A percentile compares a stretch with the other conserved stretches of the same genome.
These are phyloP conservation scores for Plectrocnemia conspersa DNA, from an alignment of 1,140 invertebrate species.

Conservation along the genomic window DNA sequence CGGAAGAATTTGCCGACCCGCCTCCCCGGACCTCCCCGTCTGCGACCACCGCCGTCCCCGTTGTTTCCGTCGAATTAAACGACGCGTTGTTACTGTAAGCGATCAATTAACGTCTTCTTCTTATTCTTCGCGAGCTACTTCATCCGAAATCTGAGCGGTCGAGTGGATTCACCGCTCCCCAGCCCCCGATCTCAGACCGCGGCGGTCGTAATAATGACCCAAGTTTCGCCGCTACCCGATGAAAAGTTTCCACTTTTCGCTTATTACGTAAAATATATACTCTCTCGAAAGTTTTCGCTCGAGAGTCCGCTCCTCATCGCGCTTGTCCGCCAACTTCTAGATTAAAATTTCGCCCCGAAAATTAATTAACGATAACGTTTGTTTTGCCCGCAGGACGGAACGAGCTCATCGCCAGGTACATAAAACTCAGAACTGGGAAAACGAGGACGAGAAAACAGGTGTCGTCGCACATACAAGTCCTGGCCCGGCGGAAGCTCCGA, in stretches of 20 bases:
- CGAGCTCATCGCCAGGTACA: conserved; percentile 98
- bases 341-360: conserved; percentile 31
- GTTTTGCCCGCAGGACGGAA: conserved; percentile 82
- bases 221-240: conserved; percentile 29
- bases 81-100: not conserved
- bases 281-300: conserved; percentile 33
- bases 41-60: conserved; percentile 14
- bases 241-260: conserved; percentile 33
- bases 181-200: conserved; percentile 6
- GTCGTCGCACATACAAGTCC: conserved; percentile 98
- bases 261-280: conserved; percentile 36
- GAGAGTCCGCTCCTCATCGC: conserved; percentile 32
- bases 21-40: conserved; percentile 2
- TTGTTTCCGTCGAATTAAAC: not conserved
- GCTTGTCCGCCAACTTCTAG: conserved; percentile 36
- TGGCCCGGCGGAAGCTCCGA: conserved; percentile 93
- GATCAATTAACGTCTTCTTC: not conserved
- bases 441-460: conserved; percentile 99
- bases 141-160: conserved; percentile 13
- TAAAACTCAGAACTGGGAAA: conserved; percentile 97
- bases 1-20: conserved; percentile 28
- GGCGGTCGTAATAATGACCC: conserved; percentile 33
- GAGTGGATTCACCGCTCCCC: no score
- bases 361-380: not conserved
- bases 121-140: no score